Percentiles rank a stretch among this genome's conserved stretches.
These are phyloP conservation scores for Aurelia aurita DNA, from an alignment of 30 jellyfish, hydroid and myxozoan species.

Conservation along the genomic window DNA sequence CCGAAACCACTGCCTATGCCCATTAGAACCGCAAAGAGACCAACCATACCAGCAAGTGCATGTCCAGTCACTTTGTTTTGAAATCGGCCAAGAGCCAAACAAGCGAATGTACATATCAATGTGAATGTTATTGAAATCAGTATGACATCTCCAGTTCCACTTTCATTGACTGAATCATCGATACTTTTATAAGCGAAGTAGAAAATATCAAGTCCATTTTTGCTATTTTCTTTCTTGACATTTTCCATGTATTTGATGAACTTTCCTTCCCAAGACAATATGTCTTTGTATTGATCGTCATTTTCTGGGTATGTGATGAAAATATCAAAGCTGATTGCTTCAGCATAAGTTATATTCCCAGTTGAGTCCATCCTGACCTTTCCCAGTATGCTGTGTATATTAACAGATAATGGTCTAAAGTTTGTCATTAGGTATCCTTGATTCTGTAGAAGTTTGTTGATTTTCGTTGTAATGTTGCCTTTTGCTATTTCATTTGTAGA, in stretches of 20 bases:
- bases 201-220: conserved; percentile 16
- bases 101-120: conserved; percentile 39
- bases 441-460: not conserved
- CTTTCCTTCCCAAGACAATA: conserved; percentile 27
- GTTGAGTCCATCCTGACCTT: not conserved
- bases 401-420: conserved; percentile 22
- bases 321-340: conserved; percentile 10
- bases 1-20: conserved; percentile 63
- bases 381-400: conserved; percentile 10
- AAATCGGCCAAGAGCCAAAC: conserved; percentile 32
- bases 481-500: conserved; percentile 8
- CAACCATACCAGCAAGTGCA: conserved; percentile 49
- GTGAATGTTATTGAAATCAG: conserved; percentile 32
- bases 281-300: conserved; percentile 8
- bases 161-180: conserved; percentile 58
- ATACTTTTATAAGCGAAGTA: conserved; percentile 32
- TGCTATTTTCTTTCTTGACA: not conserved
- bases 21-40: conserved; percentile 30
- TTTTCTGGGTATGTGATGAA: conserved; percentile 20
- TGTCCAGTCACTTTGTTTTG: conserved; percentile 52
- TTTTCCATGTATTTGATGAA: conserved; percentile 20
- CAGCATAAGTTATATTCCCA: conserved; percentile 15
- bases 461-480: not conserved
- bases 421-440: conserved; percentile 20
- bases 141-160: conserved; percentile 49